Percentiles rank a stretch among this genome's conserved stretches.
phyloP scores from a whole-genome alignment of 2,113 vertebrate species.

The Ifrita kowaldi region DNA sequence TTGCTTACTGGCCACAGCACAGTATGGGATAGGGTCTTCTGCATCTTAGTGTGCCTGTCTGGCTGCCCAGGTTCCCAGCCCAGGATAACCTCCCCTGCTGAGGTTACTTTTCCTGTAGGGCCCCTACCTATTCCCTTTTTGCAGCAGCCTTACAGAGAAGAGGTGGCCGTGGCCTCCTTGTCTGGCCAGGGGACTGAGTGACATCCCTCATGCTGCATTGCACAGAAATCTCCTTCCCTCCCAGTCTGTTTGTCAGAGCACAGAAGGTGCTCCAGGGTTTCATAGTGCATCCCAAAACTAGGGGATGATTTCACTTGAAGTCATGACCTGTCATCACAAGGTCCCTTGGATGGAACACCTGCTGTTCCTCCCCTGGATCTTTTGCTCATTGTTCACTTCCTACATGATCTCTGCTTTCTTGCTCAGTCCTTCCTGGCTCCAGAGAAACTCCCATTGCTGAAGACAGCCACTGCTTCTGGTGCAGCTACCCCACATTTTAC shows the following conservation, averaged over 20 bases:
- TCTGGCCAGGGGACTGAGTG: background rate
- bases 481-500: background rate
- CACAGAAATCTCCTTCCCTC: background rate
- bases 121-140: background rate
- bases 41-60: background rate
- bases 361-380: background rate
- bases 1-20: background rate
- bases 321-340: background rate
- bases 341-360: background rate
- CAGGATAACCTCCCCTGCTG: background rate
- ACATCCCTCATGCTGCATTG: background rate
- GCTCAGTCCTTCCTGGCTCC: background rate
- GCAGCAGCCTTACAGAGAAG: background rate
- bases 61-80: background rate
- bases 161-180: rapidly evolving
- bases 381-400: background rate
- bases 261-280: background rate
- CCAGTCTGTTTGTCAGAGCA: background rate
- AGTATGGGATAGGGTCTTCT: background rate
- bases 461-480: background rate
- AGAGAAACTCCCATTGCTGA: background rate
- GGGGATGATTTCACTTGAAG: background rate
- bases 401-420: background rate
- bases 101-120: background rate
- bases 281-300: background rate